A percentile compares a stretch with the other conserved stretches of the same genome.
These are phyloP conservation scores for Archaeoteleia sp. DNA, from an alignment of 2,888 invertebrate genomes.

Conservation along the genomic window DNA sequence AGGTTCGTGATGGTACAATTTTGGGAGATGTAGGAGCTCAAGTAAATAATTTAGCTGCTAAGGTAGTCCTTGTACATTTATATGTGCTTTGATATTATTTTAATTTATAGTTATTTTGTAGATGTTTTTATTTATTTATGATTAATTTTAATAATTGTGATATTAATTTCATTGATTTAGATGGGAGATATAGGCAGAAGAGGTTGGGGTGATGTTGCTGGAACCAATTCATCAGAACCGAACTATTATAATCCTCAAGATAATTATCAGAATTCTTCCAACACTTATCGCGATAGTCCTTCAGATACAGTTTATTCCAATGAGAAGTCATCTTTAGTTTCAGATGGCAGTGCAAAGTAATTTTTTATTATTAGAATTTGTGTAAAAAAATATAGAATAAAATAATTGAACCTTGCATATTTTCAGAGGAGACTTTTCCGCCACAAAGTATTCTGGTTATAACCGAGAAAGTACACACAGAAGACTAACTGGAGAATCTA, in stretches of 20 bases:
- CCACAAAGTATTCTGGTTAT: slow-evolving; percentile 56
- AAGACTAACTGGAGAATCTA: slow-evolving; percentile 45
- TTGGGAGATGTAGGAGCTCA: slow-evolving; percentile 81
- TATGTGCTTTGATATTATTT: slow-evolving; percentile 1
- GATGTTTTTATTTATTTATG: slow-evolving; percentile 5
- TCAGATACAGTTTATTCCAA: slow-evolving; percentile 61
- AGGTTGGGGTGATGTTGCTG: slow-evolving; percentile 80
- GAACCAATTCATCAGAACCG: slow-evolving; percentile 76
- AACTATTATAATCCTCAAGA: slow-evolving; percentile 64
- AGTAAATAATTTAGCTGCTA: slow-evolving; percentile 80
- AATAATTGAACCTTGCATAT: slow-evolving; percentile 29
- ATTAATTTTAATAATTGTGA: not conserved
- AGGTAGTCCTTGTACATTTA: slow-evolving; percentile 76
- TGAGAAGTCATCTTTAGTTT: slow-evolving; percentile 69
- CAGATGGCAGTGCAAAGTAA: slow-evolving; percentile 65
- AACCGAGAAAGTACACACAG: slow-evolving; percentile 33
- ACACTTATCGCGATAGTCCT: slow-evolving; percentile 63
- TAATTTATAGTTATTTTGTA: not conserved
- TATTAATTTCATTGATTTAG: slow-evolving; percentile 70
- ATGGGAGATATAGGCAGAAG: slow-evolving; percentile 82
- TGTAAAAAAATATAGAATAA: slow-evolving; percentile 20
- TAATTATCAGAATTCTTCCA: slow-evolving; percentile 68
- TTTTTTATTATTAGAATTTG: too few species aligned
- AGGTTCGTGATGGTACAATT: slow-evolving; percentile 84
- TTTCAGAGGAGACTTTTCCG: slow-evolving; percentile 57